A percentile compares a stretch with the other conserved stretches of the same genome.
Conservation (phyloP, 2,888 invertebrate species). For the Drosophila paramelanica region DNA sequence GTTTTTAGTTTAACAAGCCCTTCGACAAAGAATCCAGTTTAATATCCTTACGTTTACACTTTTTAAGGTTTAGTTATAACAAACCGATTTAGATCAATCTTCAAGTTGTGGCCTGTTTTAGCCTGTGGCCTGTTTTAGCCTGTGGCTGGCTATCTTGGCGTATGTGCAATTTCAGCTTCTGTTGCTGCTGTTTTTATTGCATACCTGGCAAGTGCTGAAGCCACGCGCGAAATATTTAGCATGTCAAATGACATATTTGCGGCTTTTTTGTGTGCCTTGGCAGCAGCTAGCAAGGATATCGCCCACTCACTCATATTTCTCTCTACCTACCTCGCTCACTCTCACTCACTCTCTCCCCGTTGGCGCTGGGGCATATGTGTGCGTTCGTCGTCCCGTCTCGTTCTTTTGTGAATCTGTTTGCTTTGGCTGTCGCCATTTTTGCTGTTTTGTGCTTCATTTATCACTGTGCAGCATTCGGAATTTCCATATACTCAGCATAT, state of each 20-base stretch:
- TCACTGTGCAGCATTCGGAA: slow-evolving; percentile 63
- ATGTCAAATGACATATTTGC: slow-evolving; percentile 82
- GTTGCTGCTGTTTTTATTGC: slow-evolving; percentile 23
- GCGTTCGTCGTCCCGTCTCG: slow-evolving; percentile 16
- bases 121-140: background rate
- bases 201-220: slow-evolving; percentile 54
- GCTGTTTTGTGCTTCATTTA: slow-evolving; percentile 76
- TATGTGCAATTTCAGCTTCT: slow-evolving; percentile 40
- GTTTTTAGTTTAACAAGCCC: no score
- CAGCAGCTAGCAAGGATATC: slow-evolving; percentile 53
- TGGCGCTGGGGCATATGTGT: slow-evolving; percentile 54
- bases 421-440: slow-evolving; percentile 59
- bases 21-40: no score
- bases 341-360: background rate
- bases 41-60: no score
- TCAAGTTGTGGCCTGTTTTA: background rate
- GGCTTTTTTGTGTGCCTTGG: slow-evolving; percentile 46
- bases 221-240: slow-evolving; percentile 74
- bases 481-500: slow-evolving; percentile 82
- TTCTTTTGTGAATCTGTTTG: slow-evolving; percentile 19
- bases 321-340: slow-evolving; percentile 12
- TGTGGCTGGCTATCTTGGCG: slow-evolving; percentile 38
- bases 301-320: slow-evolving; percentile 7
- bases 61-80: no score
- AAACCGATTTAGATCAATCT: background rate